Conservation (phyloP, 2,888 invertebrate genomes). For the Acronicta alni region DNA sequence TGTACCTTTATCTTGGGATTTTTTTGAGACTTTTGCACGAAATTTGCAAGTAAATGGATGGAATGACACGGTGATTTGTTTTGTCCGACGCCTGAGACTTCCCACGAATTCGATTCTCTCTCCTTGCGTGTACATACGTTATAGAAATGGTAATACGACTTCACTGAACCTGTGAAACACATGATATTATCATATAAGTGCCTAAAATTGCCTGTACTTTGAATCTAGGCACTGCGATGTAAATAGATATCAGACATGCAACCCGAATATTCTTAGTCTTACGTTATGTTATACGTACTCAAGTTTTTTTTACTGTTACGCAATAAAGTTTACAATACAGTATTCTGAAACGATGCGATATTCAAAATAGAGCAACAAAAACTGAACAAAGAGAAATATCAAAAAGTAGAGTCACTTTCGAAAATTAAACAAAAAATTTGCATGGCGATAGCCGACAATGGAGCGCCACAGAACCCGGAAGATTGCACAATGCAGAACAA, state of each 20-base stretch:
- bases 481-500: constrained; percentile 83
- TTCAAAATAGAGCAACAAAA: constrained; percentile 58
- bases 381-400: constrained; percentile 62
- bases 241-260: constrained; percentile 56
- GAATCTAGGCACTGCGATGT: constrained; percentile 41
- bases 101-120: constrained; percentile 78
- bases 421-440: constrained; percentile 78
- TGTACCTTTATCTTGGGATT: constrained; percentile 86
- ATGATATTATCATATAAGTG: constrained; percentile 57
- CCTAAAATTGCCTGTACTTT: constrained; percentile 52
- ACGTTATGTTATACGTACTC: constrained; percentile 2
- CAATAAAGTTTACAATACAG: constrained; percentile 12
- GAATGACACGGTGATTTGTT: constrained; percentile 87
- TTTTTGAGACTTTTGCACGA: constrained; percentile 86
- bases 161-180: constrained; percentile 45
- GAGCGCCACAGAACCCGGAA: constrained; percentile 79
- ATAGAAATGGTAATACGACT: constrained; percentile 61
- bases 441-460: constrained; percentile 77
- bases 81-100: constrained; percentile 78
- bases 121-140: constrained; percentile 60
- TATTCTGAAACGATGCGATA: constrained; percentile 32
- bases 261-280: constrained; percentile 28
- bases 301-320: constrained; percentile 16
- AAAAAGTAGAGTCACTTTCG: constrained; percentile 58
- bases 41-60: constrained; percentile 89